Conservation (phyloP, 2,113 vertebrate genomes). For the Aix galericulata region DNA sequence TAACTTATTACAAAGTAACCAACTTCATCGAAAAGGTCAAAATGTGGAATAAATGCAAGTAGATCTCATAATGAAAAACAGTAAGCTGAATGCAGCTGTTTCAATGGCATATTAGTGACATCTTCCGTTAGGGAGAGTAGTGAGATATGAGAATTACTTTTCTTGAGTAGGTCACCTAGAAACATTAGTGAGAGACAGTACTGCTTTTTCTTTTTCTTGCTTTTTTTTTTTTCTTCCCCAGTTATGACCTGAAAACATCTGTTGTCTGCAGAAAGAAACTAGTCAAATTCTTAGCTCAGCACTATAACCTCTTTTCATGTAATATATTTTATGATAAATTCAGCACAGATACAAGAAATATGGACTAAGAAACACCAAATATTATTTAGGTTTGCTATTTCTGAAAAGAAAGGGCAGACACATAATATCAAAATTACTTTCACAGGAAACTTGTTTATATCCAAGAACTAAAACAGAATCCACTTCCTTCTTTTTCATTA, state of each 20-base stretch:
- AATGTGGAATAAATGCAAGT: constrained; percentile 4
- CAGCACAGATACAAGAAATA: background rate
- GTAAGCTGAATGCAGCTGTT: background rate
- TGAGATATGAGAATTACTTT: background rate
- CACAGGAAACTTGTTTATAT: constrained; percentile 8
- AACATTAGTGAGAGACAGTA: background rate
- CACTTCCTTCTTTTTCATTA: background rate
- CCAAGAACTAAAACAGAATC: constrained; percentile 8
- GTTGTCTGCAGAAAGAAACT: background rate
- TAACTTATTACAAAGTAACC: constrained; percentile 37
- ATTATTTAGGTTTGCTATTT: background rate
- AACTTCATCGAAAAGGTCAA: constrained; percentile 40
- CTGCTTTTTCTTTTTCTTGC: background rate
- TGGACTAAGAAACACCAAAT: background rate
- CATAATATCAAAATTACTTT: background rate
- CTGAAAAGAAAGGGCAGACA: background rate
- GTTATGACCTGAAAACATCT: background rate
- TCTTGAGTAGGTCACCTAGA: background rate
- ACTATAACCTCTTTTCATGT: background rate
- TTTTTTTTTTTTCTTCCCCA: background rate
- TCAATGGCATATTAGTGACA: background rate
- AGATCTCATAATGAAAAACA: background rate
- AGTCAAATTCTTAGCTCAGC: background rate
- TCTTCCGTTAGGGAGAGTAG: background rate
- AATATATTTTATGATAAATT: no score